Evolutionary conservation across 2,113 vertebrate genomes (phyloP), one percentile per base, ranked within the genome.

Genomic region (Ascaphus truei): DNA sequence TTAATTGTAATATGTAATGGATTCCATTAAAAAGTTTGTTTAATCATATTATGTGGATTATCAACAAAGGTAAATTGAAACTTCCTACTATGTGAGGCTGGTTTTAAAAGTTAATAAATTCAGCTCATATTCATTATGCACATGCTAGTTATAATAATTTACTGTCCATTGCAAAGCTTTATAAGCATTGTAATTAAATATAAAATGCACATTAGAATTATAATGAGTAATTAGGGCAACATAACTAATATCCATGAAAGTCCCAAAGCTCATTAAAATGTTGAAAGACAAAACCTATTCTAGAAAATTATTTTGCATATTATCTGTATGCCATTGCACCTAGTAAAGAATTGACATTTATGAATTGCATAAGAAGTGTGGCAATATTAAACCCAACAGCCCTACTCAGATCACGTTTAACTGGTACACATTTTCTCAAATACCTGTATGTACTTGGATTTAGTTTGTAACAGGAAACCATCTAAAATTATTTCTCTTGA

Each of bases 101-200:
- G 60, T 78, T 62, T n/a, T 81, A 89, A 90, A 90, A 88, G 86
- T 88, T 87, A 92, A 90, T 88, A 88, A 86, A 90, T 88, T 82
- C 82, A 81, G 82, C 79, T 84, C 77, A 67, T 87, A 82, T 83
- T 84, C 81, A 79, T 84, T 85, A 81, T 76, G 79, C 81, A 76
- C 84, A 83, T 79, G 82, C 85, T 89, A 75, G 83, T 87, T 90
- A 83, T 87, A 87, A 81, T 93, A 88, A 93, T 90, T 92, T 89
- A 87, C 82, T 83, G 83, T 77, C 89, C 87, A 82, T 80, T 86
- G 78, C 81, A 84, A 90, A 91, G 85, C 84, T 90, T 89, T 88
- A 81, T 89, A 88, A 92, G 89, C 80, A 85, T 85, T 90, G 91
- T 85, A 91, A 93, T 92, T 88, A 90, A 92, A 92, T 87, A 91